Evolutionary conservation across 1,140 invertebrate species (phyloP).

Genomic region (Hycleus phaleratus): DNA sequence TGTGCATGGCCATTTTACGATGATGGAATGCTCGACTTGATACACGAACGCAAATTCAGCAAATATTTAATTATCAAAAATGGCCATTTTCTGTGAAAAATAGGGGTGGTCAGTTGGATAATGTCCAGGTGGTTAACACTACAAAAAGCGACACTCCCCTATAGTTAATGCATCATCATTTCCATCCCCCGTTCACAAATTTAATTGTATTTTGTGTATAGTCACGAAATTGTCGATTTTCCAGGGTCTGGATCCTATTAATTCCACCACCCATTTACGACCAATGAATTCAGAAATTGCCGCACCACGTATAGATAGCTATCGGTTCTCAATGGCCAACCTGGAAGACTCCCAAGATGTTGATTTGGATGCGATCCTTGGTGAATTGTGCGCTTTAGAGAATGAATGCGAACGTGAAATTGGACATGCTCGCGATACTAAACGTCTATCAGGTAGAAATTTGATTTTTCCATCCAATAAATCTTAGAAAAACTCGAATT

Average conservation of each 20-base stretch:
- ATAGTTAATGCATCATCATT: too few species aligned
- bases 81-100: too few species aligned
- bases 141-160: too few species aligned
- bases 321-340: conserved; percentile 88
- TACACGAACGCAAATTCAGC: too few species aligned
- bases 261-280: conserved; percentile 45
- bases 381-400: conserved; percentile 86
- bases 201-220: not conserved
- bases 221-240: conserved; percentile 37
- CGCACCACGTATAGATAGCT: conserved; percentile 71
- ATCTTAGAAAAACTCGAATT: not conserved
- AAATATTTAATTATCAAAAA: too few species aligned
- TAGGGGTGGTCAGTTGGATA: not conserved
- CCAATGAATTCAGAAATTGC: conserved; percentile 55
- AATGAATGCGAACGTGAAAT: conserved; percentile 67
- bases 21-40: too few species aligned
- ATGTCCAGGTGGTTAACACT: not conserved
- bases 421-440: conserved; percentile 40
- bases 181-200: too few species aligned
- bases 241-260: conserved; percentile 56
- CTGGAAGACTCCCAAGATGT: conserved; percentile 91
- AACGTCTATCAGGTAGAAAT: conserved; percentile 40
- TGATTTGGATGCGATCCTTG: conserved; percentile 90
- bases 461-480: not conserved
- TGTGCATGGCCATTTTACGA: too few species aligned